Evolutionary conservation across 2,797 vertebrate genomes (phyloP).

Genomic region (Lagodon rhomboides): DNA sequence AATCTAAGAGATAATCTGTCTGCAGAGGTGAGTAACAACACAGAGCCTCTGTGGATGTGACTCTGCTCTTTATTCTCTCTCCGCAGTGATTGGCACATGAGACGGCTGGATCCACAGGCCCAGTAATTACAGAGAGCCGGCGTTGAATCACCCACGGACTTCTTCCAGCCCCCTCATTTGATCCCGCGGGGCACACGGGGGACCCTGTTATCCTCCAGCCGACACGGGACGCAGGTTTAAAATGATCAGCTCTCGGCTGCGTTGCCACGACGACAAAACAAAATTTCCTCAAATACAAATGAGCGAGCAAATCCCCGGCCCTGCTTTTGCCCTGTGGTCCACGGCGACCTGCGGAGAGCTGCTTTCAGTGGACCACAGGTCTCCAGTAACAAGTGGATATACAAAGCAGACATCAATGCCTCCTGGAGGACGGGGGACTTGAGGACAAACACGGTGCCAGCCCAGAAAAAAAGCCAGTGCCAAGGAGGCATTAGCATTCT

Average conservation of each 20-base stretch:
- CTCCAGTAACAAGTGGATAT: constrained; percentile 51
- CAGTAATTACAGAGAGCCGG: constrained; percentile 75
- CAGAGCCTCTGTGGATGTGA: constrained; percentile 53
- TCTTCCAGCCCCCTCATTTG: constrained; percentile 68
- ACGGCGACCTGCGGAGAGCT: constrained; percentile 67
- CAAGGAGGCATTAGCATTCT: constrained; percentile 60
- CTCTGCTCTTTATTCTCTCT: constrained; percentile 36
- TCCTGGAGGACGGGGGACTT: constrained; percentile 45
- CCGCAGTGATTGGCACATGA: constrained; percentile 68
- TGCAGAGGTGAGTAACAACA: constrained; percentile 61
- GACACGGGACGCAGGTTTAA: constrained; percentile 61
- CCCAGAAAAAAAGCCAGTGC: constrained; percentile 40
- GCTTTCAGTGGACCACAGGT: constrained; percentile 68
- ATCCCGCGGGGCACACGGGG: constrained; percentile 56
- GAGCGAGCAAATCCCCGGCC: constrained; percentile 53
- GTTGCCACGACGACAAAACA: constrained; percentile 74
- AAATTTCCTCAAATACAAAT: constrained; percentile 75
- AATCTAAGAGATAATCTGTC: constrained; percentile 49
- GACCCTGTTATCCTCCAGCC: constrained; percentile 64
- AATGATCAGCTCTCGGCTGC: constrained; percentile 61
- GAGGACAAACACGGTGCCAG: constrained; percentile 55
- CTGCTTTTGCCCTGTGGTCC: constrained; percentile 68
- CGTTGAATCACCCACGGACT: constrained; percentile 73
- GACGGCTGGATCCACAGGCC: constrained; percentile 46
- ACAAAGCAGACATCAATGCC: constrained; percentile 48